Evolutionary conservation across 2,797 vertebrate genomes (phyloP), one percentile per base, ranked within the genome.

Genomic region (Macropus fuliginosus): DNA sequence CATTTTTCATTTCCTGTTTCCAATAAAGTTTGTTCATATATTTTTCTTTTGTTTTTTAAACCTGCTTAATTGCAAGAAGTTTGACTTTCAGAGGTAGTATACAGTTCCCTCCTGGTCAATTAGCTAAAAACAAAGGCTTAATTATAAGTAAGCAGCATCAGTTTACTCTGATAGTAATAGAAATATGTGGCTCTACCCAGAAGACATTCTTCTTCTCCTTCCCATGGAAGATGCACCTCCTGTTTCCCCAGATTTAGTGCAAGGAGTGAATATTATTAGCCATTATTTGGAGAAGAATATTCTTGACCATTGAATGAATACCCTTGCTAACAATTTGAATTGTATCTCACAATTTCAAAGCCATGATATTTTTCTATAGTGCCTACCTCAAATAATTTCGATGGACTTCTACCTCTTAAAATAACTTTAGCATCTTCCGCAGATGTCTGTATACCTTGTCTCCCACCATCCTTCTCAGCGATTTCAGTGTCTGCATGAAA

Each of bases 1-100:
- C 29, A 54, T 90, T 91, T 87, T 87, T 87, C 74, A 87, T 87
- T 87, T 87, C 74, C 74, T 87, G 74, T 87, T 87, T 50, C 74
- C 40, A 87, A 55, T 91, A 91, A 91, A 55, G 29, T 91, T 91
- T 91, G 52, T 91, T 1, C 16, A 0, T 91, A n/a, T 91, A 55
- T 54, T 91, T 52, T 54, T 55, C 2, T 9, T 90, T 31, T 54
- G n/a, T 90, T 90, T 91, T 91, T 91, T 21, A 24, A 54, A 54
- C 16, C 28, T 31, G 40, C 3, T 91, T 55, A 91, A 91, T 91
- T 91, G n/a, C 9, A 91, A 91, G 28, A 55, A 91, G 28, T 54
- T 54, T 91, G 90, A 91, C 50, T 55, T 91, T 55, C 90, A 55
- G 54, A 91, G 14, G 54, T 91, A 55, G 29, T 91, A 55, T 91